These are phyloP conservation scores for Lutraria lutraria DNA, from an alignment of 2,888 invertebrate genomes.

Conservation along the genomic window DNA sequence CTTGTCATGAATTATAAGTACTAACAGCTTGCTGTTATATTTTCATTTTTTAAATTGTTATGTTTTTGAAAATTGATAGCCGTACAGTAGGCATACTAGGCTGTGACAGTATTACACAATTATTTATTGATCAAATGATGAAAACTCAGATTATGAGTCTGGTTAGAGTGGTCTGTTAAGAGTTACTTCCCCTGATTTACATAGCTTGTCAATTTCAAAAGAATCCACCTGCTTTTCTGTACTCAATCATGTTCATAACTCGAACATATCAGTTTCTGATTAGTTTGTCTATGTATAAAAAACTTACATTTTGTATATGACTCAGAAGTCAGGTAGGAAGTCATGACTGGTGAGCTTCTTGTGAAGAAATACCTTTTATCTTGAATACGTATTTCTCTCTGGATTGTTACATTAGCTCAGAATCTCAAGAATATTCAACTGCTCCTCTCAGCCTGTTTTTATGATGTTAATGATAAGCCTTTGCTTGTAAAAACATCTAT, in stretches of 20 bases:
- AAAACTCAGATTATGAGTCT: no score
- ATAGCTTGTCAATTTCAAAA: background rate
- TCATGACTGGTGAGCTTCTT: background rate
- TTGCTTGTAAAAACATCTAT: no score
- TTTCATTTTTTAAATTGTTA: background rate
- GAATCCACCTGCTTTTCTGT: background rate
- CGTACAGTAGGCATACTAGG: no score
- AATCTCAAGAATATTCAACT: no score
- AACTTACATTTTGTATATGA: background rate
- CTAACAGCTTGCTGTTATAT: conserved; percentile 11
- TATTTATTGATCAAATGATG: no score
- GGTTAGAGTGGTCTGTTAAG: background rate
- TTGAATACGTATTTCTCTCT: no score
- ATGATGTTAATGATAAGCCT: no score
- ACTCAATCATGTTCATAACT: background rate
- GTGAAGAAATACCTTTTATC: background rate
- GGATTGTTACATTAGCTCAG: no score
- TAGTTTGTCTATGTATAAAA: background rate
- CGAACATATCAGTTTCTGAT: background rate
- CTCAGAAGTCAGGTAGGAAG: background rate
- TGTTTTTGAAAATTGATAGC: background rate
- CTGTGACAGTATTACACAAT: no score
- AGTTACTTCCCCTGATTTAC: background rate
- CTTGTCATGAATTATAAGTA: background rate
- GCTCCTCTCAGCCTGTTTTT: no score